These are phyloP conservation scores for Molossus molossus DNA, from an alignment of 2,797 vertebrate species.

Conservation along the genomic window DNA sequence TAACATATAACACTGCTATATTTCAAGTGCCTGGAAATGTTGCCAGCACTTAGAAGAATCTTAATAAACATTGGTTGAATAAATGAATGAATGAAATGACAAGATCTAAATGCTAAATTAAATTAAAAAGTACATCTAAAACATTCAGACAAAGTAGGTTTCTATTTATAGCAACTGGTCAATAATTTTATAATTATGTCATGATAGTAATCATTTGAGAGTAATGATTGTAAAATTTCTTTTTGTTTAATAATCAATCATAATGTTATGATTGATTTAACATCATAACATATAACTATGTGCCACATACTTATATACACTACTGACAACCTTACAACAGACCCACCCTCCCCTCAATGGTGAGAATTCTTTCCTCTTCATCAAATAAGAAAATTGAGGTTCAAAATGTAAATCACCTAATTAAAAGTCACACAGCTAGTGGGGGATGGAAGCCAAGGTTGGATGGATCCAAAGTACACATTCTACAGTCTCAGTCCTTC, in stretches of 20 bases:
- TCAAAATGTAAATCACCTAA: not conserved
- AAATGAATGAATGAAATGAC: not conserved
- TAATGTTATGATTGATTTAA: conserved; percentile 12
- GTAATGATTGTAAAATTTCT: conserved; percentile 6
- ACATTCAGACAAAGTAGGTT: conserved; percentile 48
- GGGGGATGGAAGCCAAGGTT: not conserved
- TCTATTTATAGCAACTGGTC: conserved; percentile 28
- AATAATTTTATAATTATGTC: conserved; percentile 35
- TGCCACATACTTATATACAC: not conserved
- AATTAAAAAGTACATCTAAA: conserved; percentile 46
- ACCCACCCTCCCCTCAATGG: not conserved
- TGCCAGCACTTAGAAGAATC: not conserved
- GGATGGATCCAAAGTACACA: not conserved
- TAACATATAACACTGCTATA: not conserved
- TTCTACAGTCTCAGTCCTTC: not conserved
- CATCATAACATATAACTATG: not conserved
- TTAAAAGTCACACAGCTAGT: not conserved
- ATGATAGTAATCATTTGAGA: conserved; percentile 51
- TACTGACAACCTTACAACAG: not conserved
- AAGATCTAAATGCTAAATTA: conserved; percentile 31
- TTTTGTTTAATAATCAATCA: conserved; percentile 26
- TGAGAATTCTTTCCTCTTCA: not conserved
- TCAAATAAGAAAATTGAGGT: not conserved
- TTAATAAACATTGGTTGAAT: conserved; percentile 49
- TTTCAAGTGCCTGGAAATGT: not conserved